Evolutionary conservation across 92 coral and sea anemone genomes (phyloP), one percentile per base, ranked within the genome.

Genomic region (Parazoanthus swiftii): DNA sequence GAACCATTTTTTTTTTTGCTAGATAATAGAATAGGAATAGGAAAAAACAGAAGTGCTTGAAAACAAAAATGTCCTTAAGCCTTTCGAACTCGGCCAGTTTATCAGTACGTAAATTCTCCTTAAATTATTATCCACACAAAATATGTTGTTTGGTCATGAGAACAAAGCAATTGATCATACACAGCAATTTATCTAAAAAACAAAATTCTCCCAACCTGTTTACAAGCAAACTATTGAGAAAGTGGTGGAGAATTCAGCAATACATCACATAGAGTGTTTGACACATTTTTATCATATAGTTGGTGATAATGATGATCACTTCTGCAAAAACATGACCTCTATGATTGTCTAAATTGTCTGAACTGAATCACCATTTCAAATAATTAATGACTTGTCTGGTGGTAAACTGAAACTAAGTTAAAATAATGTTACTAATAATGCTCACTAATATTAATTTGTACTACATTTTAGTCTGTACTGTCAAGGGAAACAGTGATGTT

Each of bases 271-370:
- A 29, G 33, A 29, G 33, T 72, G 10, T 37, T 38, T 5, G 21
- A 20, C 33, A 76, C 3, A 5, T 39, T 36, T 76, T 33, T 72
- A 72, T 54, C 9, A 54, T 42, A 39, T 39, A 39, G 42, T 4
- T 39, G 81, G 81, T 77, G 81, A 77, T 77, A 39, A 77, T 39
- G 81, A 77, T 79, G 82, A n/a, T 50, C 21, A 79, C 21, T 78
- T 79, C 82, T 79, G 82, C 67, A 11, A 26, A n/a, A 79, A 26
- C 82, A 46, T 79, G 67, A 79, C 8, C 42, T 46, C 82, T 79
- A 11, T 77, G 81, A 77, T 77, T 77, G 81, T 77, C 44, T 20
- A 39, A 77, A 77, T 77, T 77, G 81, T 77, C 81, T 77, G 81
- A 77, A 77, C 81, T 77, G 81, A 77, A 77, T 77, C 81, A 44